Base-by-base conservation (phyloP, 1,140 invertebrate genomes). In the Helicoverpa armigera region DNA sequence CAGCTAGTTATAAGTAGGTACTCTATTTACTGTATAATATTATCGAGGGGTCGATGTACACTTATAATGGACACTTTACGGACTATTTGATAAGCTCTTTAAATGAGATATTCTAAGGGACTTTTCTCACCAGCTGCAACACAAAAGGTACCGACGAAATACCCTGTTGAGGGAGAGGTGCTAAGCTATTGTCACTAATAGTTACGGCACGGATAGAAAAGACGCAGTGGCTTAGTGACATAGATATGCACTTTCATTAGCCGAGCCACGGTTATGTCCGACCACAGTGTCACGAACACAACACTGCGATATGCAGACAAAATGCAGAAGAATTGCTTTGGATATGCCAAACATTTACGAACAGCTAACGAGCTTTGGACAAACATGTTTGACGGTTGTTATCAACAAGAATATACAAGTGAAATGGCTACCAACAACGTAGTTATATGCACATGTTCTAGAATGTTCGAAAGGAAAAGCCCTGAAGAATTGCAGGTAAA, bases 161-260 rank as follows among this genome's bases (percentile, higher is more conserved):
- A 69, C 50, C 16, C 9, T 13, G 1, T 3, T 54, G 53, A 53
- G 12, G 11, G 48, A 72, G 11, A 72, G 14, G 18, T 53, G 65
- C 65, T 23, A 35, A 13, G 23, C 12, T 43, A 43, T 9, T 43
- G 69, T 72, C 14, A 13, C 23, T 53, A 50, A 72, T 29, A 31
- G 63, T 65, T 35, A 65, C 29, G 63, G 63, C 63, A 65, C 29
- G 63, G 63, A 70, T 29, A 70, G 13, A 14, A 23, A 12, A 54
- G 67, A 12, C 16, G 16, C 43, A 18, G 48, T 50, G n/a, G 18
- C 50, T 29, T 51, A 72, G 69, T 54, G 69, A 72, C 69, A 72
- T 23, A 10, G 50, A 72, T 54, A 43, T 72, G 69, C 50, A 54
- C 69, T 72, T 72, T 72, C 69, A 14, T 72, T 72, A 23, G 7